These are phyloP conservation scores for Ophiodon elongatus DNA, from an alignment of 2,113 vertebrate species.

Conservation along the genomic window DNA sequence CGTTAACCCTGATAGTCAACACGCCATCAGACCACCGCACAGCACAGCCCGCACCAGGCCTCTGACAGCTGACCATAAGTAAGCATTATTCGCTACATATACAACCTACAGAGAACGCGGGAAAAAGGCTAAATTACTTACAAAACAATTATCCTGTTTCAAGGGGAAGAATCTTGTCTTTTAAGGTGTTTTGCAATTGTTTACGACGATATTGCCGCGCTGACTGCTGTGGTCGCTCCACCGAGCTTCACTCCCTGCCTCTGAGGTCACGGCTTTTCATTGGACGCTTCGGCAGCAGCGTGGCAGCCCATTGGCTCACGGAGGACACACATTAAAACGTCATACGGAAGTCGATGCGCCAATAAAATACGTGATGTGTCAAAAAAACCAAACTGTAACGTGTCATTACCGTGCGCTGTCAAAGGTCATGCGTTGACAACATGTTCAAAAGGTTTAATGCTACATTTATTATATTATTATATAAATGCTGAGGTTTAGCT, in stretches of 20 bases:
- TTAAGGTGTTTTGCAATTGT: background rate
- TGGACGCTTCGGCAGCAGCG: background rate
- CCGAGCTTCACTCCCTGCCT: background rate
- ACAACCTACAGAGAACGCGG: background rate
- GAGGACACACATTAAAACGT: conserved; percentile 46
- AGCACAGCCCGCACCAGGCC: conserved; percentile 39
- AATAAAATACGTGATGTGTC: conserved; percentile 60
- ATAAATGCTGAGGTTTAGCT: background rate
- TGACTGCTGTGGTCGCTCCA: background rate
- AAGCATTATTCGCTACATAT: background rate
- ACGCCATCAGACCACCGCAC: conserved; percentile 77
- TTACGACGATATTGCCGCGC: background rate
- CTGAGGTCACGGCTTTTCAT: conserved; percentile 41
- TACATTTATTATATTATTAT: background rate
- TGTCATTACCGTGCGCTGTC: background rate
- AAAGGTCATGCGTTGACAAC: background rate
- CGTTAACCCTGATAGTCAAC: conserved; percentile 37
- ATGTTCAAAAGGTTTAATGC: background rate
- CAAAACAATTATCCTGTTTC: background rate
- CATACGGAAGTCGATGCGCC: conserved; percentile 49
- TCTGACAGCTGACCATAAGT: conserved; percentile 47
- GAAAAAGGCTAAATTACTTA: conserved; percentile 29
- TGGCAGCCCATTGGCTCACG: conserved; percentile 58
- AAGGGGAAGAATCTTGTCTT: background rate
- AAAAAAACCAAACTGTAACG: background rate